Evolutionary conservation across 2,797 vertebrate species (phyloP), one percentile per base, ranked within the genome.

Genomic region (Odontamblyopus rebecca): DNA sequence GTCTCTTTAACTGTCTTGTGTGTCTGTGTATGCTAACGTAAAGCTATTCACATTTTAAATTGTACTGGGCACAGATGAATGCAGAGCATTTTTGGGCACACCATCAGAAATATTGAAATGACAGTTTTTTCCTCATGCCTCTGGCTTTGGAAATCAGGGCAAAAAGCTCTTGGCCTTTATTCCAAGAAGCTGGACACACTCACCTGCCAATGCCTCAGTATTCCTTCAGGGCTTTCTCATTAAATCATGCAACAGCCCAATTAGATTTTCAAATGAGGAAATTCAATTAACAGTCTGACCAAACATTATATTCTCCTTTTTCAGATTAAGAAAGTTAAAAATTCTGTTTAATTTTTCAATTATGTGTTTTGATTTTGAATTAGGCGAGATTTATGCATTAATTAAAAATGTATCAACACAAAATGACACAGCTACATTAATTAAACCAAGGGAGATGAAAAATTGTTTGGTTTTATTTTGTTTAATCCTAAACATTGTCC

Each of bases 91-190:
- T 48, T 76, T 77, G 61, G 71, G 60, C 69, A 68, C 70, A 65
- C 29, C 50, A 82, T 79, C 71, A 87, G 71, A 79, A 76, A 76
- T 80, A 73, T 84, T 72, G 44, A 75, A 85, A 81, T 82, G 54
- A 67, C 27, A 81, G 78, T 77, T 63, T 82, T 54, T 9, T 30
- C 30, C 67, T 76, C 44, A 38, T 35, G 75, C 77, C 75, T 69
- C 71, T 70, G 68, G 76, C 72, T 76, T 83, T 79, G 56, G 44
- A 83, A 78, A 76, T 67, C 57, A 73, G 59, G 62, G 70, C 44
- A 79, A 76, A 79, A 82, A 70, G 48, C 54, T 54, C 32, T 71
- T 78, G 74, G 79, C 74, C 74, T 76, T 76, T 75, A 81, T 79
- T 85, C 67, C 15, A 72, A 81, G 76, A 78, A 79, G 75, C 81